These are phyloP conservation scores for Bucorvus abyssinicus DNA, from an alignment of 2,797 vertebrate species.

Conservation along the genomic window DNA sequence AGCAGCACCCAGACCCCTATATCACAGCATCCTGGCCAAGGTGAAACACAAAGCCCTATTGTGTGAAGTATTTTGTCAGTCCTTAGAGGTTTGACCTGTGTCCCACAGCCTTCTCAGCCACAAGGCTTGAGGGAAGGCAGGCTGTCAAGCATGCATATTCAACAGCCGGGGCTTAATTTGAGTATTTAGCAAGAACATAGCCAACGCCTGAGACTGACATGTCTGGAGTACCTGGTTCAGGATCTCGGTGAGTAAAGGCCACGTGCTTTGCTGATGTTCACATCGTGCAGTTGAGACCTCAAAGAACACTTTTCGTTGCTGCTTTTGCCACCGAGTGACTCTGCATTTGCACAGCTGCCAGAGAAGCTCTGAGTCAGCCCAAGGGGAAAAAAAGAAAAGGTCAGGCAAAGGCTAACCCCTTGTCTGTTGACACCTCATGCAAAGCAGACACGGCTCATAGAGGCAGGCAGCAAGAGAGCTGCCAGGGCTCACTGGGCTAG, in stretches of 20 bases:
- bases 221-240: background rate
- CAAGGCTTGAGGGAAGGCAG: background rate
- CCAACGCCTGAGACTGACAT: accelerated
- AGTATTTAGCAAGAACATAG: background rate
- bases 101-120: background rate
- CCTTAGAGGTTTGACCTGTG: background rate
- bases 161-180: background rate
- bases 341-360: background rate
- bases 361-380: background rate
- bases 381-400: background rate
- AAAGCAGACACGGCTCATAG: background rate
- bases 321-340: background rate
- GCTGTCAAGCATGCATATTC: background rate
- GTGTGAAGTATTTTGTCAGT: background rate
- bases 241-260: background rate
- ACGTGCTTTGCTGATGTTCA: background rate
- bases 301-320: background rate
- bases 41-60: background rate
- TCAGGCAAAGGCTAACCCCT: background rate
- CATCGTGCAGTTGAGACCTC: background rate
- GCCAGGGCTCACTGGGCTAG: background rate
- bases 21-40: background rate
- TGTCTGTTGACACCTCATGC: background rate
- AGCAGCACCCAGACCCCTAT: background rate
- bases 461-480: background rate